Base-by-base conservation (phyloP, 2,113 vertebrate genomes). In the Paralichthys olivaceus region DNA sequence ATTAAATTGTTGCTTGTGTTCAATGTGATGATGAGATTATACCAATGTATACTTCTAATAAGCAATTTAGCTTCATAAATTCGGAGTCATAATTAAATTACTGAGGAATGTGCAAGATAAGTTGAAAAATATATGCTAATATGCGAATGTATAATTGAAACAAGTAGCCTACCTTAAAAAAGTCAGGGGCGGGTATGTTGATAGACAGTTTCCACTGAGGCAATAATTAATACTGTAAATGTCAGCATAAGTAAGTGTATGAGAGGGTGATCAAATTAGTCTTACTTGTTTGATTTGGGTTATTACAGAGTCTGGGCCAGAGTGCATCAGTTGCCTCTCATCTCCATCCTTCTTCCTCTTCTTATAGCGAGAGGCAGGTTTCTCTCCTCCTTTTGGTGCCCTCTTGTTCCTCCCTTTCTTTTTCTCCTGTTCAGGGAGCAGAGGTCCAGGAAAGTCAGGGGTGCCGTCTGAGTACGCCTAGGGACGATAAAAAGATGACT, bases 271-370 rank as follows among this genome's bases (percentile, higher is more conserved):
- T 69, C 15, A 61, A 49, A 19, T 49, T 49, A 19, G 32, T 69
- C 79, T 59, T 71, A 98, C 98, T 94, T 99, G 97, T 77, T 97
- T 99, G 75, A 98, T 92, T 83, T 96, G 96, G 80, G 94, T 94
- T 92, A 95, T 94, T 68, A 97, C 94, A 0, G 93, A 83, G 80
- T 97, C 96, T 0, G 95, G 72, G 2, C 92, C 93, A 11, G 95
- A 89, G 80, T 93, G 96, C 86, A 96, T 47, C 13, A 93, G 82
- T 9, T 95, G 95, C 28, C 95, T 96, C 72, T 97, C 97, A 23
- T 98, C 97, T 13, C 96, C 97, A 3, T 98, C 98, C 85, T 98
- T 99, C 86, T 95, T 99, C 63, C 97, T 96, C 85, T 96, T 98
- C 88, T 99, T 99, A 73, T 96, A 96, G 47, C 98, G 96, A 61